Percentiles rank a stretch among this genome's conserved stretches.
These are phyloP conservation scores for Zaprionus kolodkinae DNA, from an alignment of 1,140 invertebrate species.

Conservation along the genomic window DNA sequence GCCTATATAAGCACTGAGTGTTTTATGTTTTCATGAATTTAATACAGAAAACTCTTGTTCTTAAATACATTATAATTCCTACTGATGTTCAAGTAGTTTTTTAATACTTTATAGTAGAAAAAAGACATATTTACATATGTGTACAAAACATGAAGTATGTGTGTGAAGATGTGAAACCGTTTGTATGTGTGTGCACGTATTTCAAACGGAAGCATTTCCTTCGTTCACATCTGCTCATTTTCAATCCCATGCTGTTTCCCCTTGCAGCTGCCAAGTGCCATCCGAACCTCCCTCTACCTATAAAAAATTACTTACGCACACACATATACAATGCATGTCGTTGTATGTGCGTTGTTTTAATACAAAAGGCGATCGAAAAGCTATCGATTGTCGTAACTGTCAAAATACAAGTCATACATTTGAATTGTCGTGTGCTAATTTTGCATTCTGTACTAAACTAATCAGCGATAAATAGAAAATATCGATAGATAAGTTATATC, in stretches of 20 bases:
- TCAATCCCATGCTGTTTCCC: neutral
- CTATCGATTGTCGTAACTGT: neutral
- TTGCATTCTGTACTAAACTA: neutral
- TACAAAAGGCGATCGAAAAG: neutral
- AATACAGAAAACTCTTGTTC: too few species aligned
- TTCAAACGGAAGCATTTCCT: constrained; percentile 19
- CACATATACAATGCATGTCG: neutral
- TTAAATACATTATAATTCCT: too few species aligned
- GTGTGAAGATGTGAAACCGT: neutral
- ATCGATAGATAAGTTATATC: neutral
- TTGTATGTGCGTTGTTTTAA: neutral
- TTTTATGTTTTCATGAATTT: too few species aligned
- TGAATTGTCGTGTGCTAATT: neutral
- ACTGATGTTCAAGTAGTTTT: too few species aligned
- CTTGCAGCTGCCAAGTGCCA: constrained; percentile 8
- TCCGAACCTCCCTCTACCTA: constrained; percentile 3
- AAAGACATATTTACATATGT: too few species aligned
- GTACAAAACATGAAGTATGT: neutral
- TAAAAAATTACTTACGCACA: neutral
- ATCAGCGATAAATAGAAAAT: neutral
- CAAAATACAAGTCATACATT: neutral
- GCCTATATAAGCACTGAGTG: too few species aligned
- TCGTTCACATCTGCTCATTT: constrained; percentile 24
- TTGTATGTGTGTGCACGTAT: neutral
- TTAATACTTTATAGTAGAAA: too few species aligned